Conservation (phyloP, 2,113 vertebrate genomes). For the Oenanthe oenanthe region DNA sequence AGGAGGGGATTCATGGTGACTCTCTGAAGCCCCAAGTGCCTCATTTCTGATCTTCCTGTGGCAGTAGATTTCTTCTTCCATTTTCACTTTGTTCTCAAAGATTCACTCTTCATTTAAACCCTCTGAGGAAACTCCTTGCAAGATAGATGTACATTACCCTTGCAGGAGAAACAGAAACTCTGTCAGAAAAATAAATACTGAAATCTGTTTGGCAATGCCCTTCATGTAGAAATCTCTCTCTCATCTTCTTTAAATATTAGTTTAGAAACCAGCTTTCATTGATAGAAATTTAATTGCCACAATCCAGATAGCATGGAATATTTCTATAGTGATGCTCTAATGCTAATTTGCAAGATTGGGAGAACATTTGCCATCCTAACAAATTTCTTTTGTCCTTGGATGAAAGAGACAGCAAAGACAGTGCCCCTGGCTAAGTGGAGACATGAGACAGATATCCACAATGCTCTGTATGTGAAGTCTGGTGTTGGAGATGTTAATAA, state of each 20-base stretch:
- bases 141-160: background rate
- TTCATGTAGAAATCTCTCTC: constrained; percentile 46
- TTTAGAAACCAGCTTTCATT: constrained; percentile 64
- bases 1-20: constrained; percentile 42
- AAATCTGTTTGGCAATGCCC: constrained; percentile 36
- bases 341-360: constrained; percentile 60
- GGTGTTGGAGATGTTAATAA: constrained; percentile 55
- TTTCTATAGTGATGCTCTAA: constrained; percentile 58
- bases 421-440: constrained; percentile 57
- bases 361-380: constrained; percentile 59
- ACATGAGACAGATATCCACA: constrained; percentile 39
- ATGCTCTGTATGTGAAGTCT: constrained; percentile 4
- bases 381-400: constrained; percentile 72
- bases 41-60: constrained; percentile 37
- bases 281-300: constrained; percentile 32
- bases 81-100: constrained; percentile 60
- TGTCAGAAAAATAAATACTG: constrained; percentile 19
- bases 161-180: background rate
- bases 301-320: constrained; percentile 54
- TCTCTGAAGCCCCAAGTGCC: constrained; percentile 32
- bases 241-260: constrained; percentile 70
- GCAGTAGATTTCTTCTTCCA: constrained; percentile 42
- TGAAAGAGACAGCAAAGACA: constrained; percentile 51
- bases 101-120: constrained; percentile 59
- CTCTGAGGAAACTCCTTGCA: constrained; percentile 21